phyloP scores from a whole-genome alignment of 2,113 vertebrate genomes.

The Hystrix brachyura region DNA sequence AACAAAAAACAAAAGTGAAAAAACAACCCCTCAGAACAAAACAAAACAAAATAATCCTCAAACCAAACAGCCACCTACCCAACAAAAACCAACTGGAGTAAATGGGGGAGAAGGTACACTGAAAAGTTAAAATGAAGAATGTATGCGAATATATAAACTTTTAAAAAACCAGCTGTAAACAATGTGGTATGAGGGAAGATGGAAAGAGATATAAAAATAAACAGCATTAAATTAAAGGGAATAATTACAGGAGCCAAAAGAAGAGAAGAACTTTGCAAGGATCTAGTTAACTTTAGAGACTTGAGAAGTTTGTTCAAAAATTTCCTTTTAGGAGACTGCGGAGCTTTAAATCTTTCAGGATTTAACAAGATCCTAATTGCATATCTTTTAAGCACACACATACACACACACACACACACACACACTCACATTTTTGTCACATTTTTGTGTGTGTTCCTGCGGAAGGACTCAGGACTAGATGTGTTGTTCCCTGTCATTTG shows the following conservation, averaged over 20 bases:
- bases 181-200: slow-evolving; percentile 55
- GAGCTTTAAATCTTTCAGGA: slow-evolving; percentile 25
- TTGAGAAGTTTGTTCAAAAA: not conserved
- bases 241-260: slow-evolving; percentile 68
- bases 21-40: not conserved
- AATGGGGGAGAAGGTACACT: not conserved
- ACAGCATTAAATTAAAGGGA: slow-evolving; percentile 70
- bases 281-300: slow-evolving; percentile 63
- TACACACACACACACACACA: not conserved
- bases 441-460: not conserved
- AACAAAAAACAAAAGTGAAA: not conserved
- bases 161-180: slow-evolving; percentile 69
- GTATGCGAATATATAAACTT: slow-evolving; percentile 12
- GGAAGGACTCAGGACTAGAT: slow-evolving; percentile 30
- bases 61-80: not conserved
- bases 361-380: slow-evolving; percentile 43
- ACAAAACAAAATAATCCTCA: not conserved
- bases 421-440: not conserved
- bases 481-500: slow-evolving; percentile 44
- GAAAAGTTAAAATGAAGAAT: slow-evolving; percentile 39
- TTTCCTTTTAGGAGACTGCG: not conserved
- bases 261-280: slow-evolving; percentile 46
- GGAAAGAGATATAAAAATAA: slow-evolving; percentile 78
- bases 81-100: not conserved
- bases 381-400: slow-evolving; percentile 28